These are phyloP conservation scores for Ursus arctos DNA, from an alignment of 2,113 vertebrate genomes.

Conservation along the genomic window DNA sequence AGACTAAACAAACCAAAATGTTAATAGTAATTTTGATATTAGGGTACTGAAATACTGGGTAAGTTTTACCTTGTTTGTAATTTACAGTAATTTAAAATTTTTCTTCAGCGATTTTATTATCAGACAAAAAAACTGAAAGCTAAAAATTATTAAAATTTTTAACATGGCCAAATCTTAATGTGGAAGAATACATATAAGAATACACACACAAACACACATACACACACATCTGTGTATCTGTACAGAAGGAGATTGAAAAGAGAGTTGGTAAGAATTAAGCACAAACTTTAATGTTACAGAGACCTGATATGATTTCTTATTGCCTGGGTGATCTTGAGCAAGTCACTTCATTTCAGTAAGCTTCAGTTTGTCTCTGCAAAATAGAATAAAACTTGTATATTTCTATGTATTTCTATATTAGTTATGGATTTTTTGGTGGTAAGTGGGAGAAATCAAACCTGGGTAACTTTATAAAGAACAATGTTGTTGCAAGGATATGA, in stretches of 20 bases:
- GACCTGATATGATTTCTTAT: background rate
- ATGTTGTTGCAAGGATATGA: background rate
- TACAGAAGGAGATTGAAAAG: background rate
- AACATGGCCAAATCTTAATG: background rate
- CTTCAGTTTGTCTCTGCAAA: slow-evolving; percentile 11
- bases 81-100: slow-evolving; percentile 34
- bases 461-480: background rate
- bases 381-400: background rate
- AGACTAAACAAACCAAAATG: background rate
- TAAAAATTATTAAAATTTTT: slow-evolving; percentile 13
- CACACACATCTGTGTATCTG: background rate
- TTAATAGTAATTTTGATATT: slow-evolving; percentile 7
- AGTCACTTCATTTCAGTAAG: slow-evolving; percentile 1
- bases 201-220: background rate
- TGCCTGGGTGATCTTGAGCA: background rate
- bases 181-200: background rate
- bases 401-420: background rate
- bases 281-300: background rate
- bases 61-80: slow-evolving; percentile 26
- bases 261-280: slow-evolving; percentile 20
- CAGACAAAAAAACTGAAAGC: background rate
- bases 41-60: background rate
- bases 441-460: background rate
- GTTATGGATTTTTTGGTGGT: background rate
- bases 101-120: background rate